Evolutionary conservation across 2,113 vertebrate species (phyloP).

Genomic region (Microcebus jonahi): DNA sequence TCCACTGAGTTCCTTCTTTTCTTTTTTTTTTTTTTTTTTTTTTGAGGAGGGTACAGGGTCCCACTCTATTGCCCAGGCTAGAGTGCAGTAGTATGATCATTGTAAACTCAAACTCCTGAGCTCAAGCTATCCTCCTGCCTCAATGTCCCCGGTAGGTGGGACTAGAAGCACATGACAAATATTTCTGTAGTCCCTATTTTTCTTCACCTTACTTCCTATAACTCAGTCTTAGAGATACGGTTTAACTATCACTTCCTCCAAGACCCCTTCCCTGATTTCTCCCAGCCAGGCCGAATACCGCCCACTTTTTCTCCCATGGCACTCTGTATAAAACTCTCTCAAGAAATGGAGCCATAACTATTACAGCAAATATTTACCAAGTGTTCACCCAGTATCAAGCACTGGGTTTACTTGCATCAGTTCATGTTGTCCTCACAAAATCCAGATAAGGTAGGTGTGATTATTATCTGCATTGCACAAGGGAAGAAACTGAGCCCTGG

Average conservation of each 20-base stretch:
- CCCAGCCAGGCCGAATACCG: neutral
- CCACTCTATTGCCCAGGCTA: too few relatives aligned
- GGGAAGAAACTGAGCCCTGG: neutral
- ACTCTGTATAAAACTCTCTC: neutral
- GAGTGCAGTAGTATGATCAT: too few relatives aligned
- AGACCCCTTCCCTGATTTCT: neutral
- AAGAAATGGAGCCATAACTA: neutral
- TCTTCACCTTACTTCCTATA: neutral
- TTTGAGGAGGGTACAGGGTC: too few relatives aligned
- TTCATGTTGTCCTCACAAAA: neutral
- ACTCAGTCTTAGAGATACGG: neutral
- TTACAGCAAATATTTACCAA: neutral
- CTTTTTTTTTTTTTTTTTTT: too few relatives aligned
- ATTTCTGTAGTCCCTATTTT: neutral
- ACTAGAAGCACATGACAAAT: too few relatives aligned
- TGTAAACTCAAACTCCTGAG: too few relatives aligned
- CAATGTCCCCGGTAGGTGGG: too few relatives aligned
- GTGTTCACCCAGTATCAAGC: neutral
- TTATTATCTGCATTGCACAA: neutral
- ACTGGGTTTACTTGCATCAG: neutral
- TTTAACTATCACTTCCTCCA: neutral
- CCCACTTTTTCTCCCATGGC: neutral
- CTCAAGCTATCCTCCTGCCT: too few relatives aligned
- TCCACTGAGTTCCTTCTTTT: neutral
- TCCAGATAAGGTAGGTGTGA: neutral